Percentiles rank a stretch among this genome's conserved stretches.
Conservation (phyloP, 2,888 invertebrate species). For the Phaonia tiefii region DNA sequence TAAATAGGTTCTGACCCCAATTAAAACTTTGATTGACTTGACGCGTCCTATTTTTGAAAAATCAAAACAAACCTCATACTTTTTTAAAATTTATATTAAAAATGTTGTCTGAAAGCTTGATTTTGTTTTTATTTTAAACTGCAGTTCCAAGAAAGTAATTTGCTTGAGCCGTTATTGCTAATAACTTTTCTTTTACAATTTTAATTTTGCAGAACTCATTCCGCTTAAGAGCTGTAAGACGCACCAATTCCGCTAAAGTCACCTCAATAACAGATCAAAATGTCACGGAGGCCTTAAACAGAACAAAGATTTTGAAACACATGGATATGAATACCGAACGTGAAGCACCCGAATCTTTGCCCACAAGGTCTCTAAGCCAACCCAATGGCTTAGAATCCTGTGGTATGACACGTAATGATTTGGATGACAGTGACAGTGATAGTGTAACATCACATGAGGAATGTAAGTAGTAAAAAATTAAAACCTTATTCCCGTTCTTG, state of each 20-base stretch:
- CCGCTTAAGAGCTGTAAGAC: slow-evolving; percentile 75
- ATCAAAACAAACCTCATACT: no score
- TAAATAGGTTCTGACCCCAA: no score
- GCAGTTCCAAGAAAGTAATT: neutral
- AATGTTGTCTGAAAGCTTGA: neutral
- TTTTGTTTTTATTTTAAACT: neutral
- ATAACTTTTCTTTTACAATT: slow-evolving; percentile 5
- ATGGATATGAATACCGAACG: slow-evolving; percentile 71
- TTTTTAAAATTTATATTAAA: no score
- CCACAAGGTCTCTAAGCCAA: slow-evolving; percentile 85
- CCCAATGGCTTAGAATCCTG: slow-evolving; percentile 81
- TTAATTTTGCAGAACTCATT: slow-evolving; percentile 60
- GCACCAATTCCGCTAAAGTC: slow-evolving; percentile 79
- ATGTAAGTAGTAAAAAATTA: slow-evolving; percentile 72
- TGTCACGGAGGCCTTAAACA: slow-evolving; percentile 67
- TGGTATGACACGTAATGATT: slow-evolving; percentile 71
- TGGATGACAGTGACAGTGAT: slow-evolving; percentile 80
- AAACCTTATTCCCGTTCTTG: neutral
- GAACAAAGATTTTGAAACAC: slow-evolving; percentile 73
- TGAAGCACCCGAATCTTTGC: slow-evolving; percentile 72
- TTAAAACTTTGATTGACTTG: no score
- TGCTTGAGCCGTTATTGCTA: neutral
- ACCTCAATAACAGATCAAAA: slow-evolving; percentile 71
- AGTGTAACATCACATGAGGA: slow-evolving; percentile 80
- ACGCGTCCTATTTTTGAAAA: no score